Evolutionary conservation across 1,140 invertebrate genomes (phyloP).

Genomic region (Brachionus paranguensis): DNA sequence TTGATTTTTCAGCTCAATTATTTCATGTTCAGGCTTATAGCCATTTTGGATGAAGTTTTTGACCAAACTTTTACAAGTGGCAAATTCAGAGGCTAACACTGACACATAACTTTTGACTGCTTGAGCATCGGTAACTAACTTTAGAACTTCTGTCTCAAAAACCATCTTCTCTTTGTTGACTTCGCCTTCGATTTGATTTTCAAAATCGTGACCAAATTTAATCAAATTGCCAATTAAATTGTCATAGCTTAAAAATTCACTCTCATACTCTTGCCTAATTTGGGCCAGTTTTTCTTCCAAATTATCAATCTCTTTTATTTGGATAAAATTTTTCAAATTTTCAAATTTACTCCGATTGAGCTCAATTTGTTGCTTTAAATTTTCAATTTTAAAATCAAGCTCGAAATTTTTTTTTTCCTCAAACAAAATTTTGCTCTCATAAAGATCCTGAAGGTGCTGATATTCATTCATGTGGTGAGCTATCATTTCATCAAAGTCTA

Average conservation of each 20-base stretch:
- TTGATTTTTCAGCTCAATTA: neutral
- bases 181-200: neutral
- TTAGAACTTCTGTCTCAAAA: neutral
- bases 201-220: neutral
- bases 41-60: neutral
- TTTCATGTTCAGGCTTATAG: conserved; percentile 2
- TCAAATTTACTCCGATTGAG: neutral
- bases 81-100: neutral
- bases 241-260: neutral
- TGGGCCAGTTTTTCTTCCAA: neutral
- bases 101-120: neutral
- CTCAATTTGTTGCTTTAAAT: neutral
- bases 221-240: neutral
- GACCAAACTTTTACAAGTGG: neutral
- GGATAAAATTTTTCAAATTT: neutral
- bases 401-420: neutral
- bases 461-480: neutral
- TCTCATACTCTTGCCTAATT: neutral
- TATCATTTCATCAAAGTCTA: neutral
- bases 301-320: neutral
- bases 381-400: neutral
- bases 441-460: neutral
- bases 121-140: neutral
- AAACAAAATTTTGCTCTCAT: neutral
- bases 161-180: neutral